Percentiles rank a stretch among this genome's conserved stretches.
Conservation (phyloP, 2,113 vertebrate species). For the Hepsetus odoe region DNA sequence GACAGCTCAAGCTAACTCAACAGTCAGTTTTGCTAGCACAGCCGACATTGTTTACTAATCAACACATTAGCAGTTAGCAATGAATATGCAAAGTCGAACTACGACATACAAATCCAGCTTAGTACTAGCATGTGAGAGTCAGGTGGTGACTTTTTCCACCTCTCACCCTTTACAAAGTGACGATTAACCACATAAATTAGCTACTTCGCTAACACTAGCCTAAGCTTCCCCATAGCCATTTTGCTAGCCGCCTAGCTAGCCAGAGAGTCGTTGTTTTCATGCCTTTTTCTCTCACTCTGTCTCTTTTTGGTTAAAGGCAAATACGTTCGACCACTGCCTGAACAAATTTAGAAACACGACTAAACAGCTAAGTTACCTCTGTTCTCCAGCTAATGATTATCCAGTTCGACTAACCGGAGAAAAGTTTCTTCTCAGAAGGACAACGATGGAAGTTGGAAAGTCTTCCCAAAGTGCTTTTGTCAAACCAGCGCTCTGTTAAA, state of each 20-base stretch:
- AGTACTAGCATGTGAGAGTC: too few relatives aligned
- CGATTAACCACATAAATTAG: too few relatives aligned
- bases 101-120: too few relatives aligned
- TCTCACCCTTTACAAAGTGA: too few relatives aligned
- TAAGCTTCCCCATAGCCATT: neutral
- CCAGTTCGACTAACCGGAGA: constrained; percentile 39
- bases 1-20: neutral
- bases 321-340: neutral
- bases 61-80: neutral
- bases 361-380: neutral
- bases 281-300: too few relatives aligned
- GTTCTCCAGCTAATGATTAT: constrained; percentile 16
- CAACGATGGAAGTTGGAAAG: constrained; percentile 21
- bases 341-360: neutral
- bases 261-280: too few relatives aligned
- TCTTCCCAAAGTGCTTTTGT: neutral
- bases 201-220: too few relatives aligned
- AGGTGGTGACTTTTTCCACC: too few relatives aligned
- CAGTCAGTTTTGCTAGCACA: neutral
- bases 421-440: constrained; percentile 13
- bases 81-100: neutral
- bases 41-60: neutral
- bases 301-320: neutral
- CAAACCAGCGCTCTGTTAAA: neutral
- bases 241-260: neutral